These are phyloP conservation scores for Climacteris rufus DNA, from an alignment of 2,113 vertebrate species.

Conservation along the genomic window DNA sequence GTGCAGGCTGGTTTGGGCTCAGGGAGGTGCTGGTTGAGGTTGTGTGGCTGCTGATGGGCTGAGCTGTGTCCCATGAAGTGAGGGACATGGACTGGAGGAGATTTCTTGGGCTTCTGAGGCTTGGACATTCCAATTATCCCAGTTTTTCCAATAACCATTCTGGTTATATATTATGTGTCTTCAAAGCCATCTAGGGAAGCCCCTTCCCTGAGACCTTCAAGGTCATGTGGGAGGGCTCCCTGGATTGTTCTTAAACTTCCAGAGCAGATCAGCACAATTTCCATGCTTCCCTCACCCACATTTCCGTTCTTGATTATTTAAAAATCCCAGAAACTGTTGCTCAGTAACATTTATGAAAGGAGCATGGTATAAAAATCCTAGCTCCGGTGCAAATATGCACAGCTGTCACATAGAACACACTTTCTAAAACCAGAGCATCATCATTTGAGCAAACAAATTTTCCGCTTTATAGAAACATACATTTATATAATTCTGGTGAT, in stretches of 20 bases:
- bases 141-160: neutral
- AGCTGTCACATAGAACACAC: neutral
- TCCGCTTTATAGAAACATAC: neutral
- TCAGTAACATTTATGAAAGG: neutral
- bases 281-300: neutral
- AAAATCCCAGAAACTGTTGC: neutral
- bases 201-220: neutral
- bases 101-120: neutral
- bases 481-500: neutral
- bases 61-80: neutral
- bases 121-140: neutral
- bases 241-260: neutral
- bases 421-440: neutral
- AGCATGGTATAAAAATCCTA: neutral
- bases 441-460: conserved; percentile 7
- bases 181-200: neutral
- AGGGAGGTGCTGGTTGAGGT: neutral
- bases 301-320: neutral
- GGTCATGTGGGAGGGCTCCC: neutral
- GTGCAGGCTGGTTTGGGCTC: neutral
- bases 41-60: neutral
- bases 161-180: neutral
- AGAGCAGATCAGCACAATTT: neutral
- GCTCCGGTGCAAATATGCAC: neutral
- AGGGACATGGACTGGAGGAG: neutral